A percentile compares a stretch with the other conserved stretches of the same genome.
Evolutionary conservation across 2,113 vertebrate genomes (phyloP).

Genomic region (Spizaetus ornatus): DNA sequence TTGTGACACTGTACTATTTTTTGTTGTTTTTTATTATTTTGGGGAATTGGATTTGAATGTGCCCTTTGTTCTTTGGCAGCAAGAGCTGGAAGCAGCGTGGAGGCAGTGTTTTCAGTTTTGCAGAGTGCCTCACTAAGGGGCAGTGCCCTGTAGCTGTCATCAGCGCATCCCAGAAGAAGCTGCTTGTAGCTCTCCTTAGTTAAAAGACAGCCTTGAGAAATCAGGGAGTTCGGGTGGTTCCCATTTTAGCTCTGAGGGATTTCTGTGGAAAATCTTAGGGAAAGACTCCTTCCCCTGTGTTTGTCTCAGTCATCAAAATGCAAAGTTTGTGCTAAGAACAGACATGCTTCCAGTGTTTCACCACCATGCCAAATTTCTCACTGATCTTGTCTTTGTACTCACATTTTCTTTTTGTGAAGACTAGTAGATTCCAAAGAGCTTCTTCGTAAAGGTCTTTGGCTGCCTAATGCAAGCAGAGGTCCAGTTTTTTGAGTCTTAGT

Average conservation of each 20-base stretch:
- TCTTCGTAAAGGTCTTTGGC: neutral
- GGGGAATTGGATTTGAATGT: neutral
- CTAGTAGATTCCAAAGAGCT: conserved; percentile 5
- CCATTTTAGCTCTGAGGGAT: neutral
- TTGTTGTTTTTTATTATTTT: neutral
- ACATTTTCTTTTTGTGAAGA: conserved; percentile 5
- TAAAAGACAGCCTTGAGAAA: neutral
- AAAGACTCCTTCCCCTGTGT: neutral
- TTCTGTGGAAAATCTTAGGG: neutral
- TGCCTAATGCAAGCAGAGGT: neutral
- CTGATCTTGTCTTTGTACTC: conserved; percentile 27
- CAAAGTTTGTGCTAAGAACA: neutral
- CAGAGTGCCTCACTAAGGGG: neutral
- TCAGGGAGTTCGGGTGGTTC: neutral
- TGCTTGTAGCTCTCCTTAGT: neutral
- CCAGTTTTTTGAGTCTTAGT: neutral
- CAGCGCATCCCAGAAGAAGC: neutral
- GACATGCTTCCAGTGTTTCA: neutral
- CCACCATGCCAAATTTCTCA: neutral
- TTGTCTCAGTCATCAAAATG: neutral
- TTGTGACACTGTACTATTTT: neutral
- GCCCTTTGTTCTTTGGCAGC: neutral
- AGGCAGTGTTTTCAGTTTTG: neutral
- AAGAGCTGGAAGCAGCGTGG: neutral
- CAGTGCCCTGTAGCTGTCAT: neutral